Base-by-base conservation (phyloP, 2,888 invertebrate genomes). In the Phalangium opilio region DNA sequence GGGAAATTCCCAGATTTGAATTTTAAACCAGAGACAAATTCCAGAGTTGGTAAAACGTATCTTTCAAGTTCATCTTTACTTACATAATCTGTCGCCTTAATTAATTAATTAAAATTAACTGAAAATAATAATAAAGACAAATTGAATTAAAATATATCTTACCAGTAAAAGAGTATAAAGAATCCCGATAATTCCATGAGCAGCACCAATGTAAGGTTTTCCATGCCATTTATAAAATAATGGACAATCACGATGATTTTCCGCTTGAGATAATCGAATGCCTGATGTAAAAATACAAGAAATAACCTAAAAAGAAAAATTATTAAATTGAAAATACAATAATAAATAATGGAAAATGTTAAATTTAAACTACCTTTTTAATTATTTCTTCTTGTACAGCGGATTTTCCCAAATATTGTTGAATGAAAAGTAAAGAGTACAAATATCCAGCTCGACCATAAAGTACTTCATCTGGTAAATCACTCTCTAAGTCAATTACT, bases 111-210 rank as follows among this genome's bases (percentile, higher is more conserved):
- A 10, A 34, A 17, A 20, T 36, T 32, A 2, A 21, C 38, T 10
- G 15, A 38, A 38, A 38, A 15, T 12, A 38, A n/a, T 38, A 38
- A 12, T 34, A 34, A 3, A n/a, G 4, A 38, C 10, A 38, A 38
- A 10, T n/a, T 38, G 4, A n/a, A 38, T 17, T 12, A 15, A 38
- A 8, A 3, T 38, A 2, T 17, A 2, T 43, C 63, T 60, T 61
- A 81, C 83, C 74, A 82, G 79, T 55, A 90, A 67, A n/a, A 91
- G 66, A 51, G 83, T 70, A 62, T 81, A 84, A 17, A 87, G 65
- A 60, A 93, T 89, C 5, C 90, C 90, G 51, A 80, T 76, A 55
- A 84, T 67, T 17, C 90, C 90, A 71, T 91, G 90, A 41, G 90
- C 90, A 38, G 83, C 89, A 15, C 91, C 90, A 43, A 85, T 68